Evolutionary conservation across 2,888 invertebrate species (phyloP).

Genomic region (Andrena bicolor): DNA sequence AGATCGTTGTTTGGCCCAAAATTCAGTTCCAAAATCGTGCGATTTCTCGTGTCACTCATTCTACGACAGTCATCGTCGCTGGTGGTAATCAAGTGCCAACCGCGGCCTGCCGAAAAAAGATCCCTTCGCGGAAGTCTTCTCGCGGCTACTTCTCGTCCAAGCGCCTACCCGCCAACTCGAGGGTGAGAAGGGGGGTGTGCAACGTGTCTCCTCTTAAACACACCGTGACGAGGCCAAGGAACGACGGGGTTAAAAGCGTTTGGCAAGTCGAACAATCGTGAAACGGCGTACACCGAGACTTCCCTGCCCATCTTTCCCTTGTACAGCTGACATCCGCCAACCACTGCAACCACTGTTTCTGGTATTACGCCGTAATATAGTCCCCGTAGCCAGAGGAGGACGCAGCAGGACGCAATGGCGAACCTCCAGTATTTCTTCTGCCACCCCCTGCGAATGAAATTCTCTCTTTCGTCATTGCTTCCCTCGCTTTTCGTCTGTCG

Average conservation of each 20-base stretch:
- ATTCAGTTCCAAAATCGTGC: no score
- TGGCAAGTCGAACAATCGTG: constrained; percentile 61
- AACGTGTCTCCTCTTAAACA: constrained; percentile 39
- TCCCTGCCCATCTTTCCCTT: constrained; percentile 41
- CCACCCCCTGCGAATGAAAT: constrained; percentile 72
- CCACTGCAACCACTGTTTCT: constrained; percentile 58
- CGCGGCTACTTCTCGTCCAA: constrained; percentile 20
- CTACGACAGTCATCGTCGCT: constrained; percentile 15
- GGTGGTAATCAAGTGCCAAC: constrained; percentile 38
- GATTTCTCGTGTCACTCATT: no score
- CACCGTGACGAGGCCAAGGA: constrained; percentile 33
- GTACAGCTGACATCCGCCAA: constrained; percentile 72
- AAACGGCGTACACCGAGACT: constrained; percentile 36
- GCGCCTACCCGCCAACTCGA: constrained; percentile 13
- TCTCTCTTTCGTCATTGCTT: constrained; percentile 63
- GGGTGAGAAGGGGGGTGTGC: constrained; percentile 3
- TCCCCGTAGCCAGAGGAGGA: constrained; percentile 65
- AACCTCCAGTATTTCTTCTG: constrained; percentile 77
- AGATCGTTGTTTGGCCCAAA: no score
- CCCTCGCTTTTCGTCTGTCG: constrained; percentile 35
- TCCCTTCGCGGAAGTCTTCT: constrained; percentile 10
- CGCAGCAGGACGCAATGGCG: constrained; percentile 75
- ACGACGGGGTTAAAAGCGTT: constrained; percentile 57
- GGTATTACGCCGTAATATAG: constrained; percentile 75
- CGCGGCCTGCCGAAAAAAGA: background rate